A percentile compares a stretch with the other conserved stretches of the same genome.
These are phyloP conservation scores for Aporophyla lueneburgensis DNA, from an alignment of 2,888 invertebrate genomes.

Conservation along the genomic window DNA sequence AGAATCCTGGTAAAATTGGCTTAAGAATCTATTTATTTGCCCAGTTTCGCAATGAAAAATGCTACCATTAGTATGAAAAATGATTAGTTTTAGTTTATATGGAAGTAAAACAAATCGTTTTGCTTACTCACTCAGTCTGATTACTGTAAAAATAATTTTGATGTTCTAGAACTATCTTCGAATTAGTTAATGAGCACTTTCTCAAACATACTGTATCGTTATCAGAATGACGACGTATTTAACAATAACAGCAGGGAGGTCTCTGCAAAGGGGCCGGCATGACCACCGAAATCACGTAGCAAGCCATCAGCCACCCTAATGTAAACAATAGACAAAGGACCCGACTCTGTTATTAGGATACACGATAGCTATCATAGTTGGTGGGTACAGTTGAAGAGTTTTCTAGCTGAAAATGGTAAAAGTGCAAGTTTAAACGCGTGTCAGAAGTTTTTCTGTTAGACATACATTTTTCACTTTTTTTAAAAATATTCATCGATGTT, in stretches of 20 bases:
- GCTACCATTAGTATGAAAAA: neutral
- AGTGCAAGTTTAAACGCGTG: neutral
- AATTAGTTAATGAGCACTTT: slow-evolving; percentile 25
- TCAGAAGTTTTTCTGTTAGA: neutral
- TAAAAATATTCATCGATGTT: neutral
- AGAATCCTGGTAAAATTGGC: too few species aligned
- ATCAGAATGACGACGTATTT: slow-evolving; percentile 83
- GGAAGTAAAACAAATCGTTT: too few species aligned
- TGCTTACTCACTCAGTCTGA: neutral
- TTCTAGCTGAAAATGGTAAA: neutral
- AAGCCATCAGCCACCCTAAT: slow-evolving; percentile 86
- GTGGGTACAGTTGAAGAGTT: slow-evolving; percentile 57
- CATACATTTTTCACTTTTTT: neutral
- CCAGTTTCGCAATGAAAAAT: too few species aligned
- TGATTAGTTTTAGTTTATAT: too few species aligned
- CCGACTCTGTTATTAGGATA: slow-evolving; percentile 85
- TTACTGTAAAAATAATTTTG: neutral
- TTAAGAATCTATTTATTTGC: too few species aligned
- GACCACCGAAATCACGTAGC: slow-evolving; percentile 88
- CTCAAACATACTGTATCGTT: slow-evolving; percentile 75
- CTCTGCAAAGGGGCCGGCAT: slow-evolving; percentile 87
- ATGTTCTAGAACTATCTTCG: rapidly evolving
- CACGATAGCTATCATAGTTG: slow-evolving; percentile 80
- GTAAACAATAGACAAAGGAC: slow-evolving; percentile 90
- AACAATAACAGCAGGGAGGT: slow-evolving; percentile 88